A percentile compares a stretch with the other conserved stretches of the same genome.
Conservation (phyloP, 1,140 invertebrate genomes). For the Coenobita brevimanus region DNA sequence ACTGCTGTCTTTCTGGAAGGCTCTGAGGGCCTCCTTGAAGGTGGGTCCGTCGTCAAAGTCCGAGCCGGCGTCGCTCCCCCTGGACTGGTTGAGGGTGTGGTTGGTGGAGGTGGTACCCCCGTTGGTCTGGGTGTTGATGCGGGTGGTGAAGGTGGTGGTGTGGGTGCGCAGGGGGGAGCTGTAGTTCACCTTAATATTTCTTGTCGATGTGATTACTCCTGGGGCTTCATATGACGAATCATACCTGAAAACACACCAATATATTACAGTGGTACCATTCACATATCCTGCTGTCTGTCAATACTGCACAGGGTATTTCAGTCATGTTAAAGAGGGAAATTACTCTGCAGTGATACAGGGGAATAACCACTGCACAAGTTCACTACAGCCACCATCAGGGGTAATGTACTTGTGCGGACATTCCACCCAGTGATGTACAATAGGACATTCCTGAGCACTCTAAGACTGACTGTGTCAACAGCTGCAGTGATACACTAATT, state of each 20-base stretch:
- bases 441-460: too few relatives aligned
- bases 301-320: too few relatives aligned
- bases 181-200: constrained; percentile 69
- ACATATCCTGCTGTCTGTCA: too few relatives aligned
- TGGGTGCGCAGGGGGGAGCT: constrained; percentile 58
- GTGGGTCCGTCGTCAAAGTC: constrained; percentile 66
- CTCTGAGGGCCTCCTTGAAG: constrained; percentile 67
- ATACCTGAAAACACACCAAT: constrained; percentile 62
- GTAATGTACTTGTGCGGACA: too few relatives aligned
- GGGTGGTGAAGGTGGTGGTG: constrained; percentile 39
- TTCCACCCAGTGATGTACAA: too few relatives aligned
- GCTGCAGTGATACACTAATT: too few relatives aligned
- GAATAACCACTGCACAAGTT: too few relatives aligned
- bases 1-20: constrained; percentile 63
- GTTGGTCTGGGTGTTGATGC: constrained; percentile 7
- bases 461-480: too few relatives aligned
- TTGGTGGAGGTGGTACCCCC: constrained; percentile 29
- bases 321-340: too few relatives aligned
- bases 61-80: constrained; percentile 19
- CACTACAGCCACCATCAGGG: too few relatives aligned
- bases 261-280: not conserved
- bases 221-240: constrained; percentile 71
- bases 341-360: too few relatives aligned
- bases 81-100: constrained; percentile 39
- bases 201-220: constrained; percentile 70